Conservation (phyloP, 2,113 vertebrate species). For the Dicentrarchus labrax region DNA sequence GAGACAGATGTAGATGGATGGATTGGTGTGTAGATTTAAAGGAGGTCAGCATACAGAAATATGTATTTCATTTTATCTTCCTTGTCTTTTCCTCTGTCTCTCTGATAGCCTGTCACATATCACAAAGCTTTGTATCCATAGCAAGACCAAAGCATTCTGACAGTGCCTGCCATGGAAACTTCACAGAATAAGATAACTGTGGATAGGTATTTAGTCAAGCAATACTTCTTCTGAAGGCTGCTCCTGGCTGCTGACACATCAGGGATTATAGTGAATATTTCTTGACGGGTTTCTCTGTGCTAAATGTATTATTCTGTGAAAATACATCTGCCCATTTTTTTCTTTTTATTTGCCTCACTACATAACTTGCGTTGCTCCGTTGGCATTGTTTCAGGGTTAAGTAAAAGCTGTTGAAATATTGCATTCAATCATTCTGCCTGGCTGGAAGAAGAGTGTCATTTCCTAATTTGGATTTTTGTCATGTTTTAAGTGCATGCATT, state of each 20-base stretch:
- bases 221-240: slow-evolving; percentile 50
- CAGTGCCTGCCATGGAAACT: slow-evolving; percentile 65
- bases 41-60: slow-evolving; percentile 9
- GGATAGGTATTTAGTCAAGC: slow-evolving; percentile 70
- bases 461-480: slow-evolving; percentile 38
- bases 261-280: slow-evolving; percentile 34
- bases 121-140: slow-evolving; percentile 42
- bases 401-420: slow-evolving; percentile 17
- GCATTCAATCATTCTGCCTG: slow-evolving; percentile 16
- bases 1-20: neutral
- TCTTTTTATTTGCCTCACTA: slow-evolving; percentile 6
- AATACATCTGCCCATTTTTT: slow-evolving; percentile 4
- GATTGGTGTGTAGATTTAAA: slow-evolving; percentile 1
- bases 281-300: slow-evolving; percentile 23
- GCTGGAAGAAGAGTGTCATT: slow-evolving; percentile 1
- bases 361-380: neutral
- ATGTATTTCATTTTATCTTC: slow-evolving; percentile 5
- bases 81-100: slow-evolving; percentile 19
- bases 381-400: neutral
- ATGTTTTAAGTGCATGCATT: slow-evolving; percentile 54
- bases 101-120: slow-evolving; percentile 51
- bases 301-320: slow-evolving; percentile 31
- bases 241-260: slow-evolving; percentile 38
- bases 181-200: slow-evolving; percentile 63
- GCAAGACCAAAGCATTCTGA: slow-evolving; percentile 54